These are phyloP conservation scores for Achatina immaculata DNA, from an alignment of 1,140 invertebrate species.

Conservation along the genomic window DNA sequence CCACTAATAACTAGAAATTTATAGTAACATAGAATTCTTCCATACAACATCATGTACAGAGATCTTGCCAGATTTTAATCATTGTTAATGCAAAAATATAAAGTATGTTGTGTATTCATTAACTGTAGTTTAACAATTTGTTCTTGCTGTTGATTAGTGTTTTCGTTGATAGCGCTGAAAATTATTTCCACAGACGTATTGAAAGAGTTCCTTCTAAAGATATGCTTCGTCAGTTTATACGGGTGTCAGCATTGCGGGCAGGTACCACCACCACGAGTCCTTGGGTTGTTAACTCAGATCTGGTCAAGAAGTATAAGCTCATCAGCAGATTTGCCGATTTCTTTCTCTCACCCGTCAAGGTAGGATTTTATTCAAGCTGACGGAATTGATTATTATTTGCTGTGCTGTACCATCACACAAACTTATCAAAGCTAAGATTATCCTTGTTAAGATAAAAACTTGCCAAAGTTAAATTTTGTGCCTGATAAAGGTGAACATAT, in stretches of 20 bases:
- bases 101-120: not conserved
- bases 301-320: slow-evolving; percentile 67
- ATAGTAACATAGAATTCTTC: no score
- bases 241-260: slow-evolving; percentile 61
- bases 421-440: no score
- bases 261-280: slow-evolving; percentile 63
- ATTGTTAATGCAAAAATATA: not conserved
- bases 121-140: not conserved
- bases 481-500: no score
- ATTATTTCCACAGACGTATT: slow-evolving; percentile 55
- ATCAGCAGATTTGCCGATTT: slow-evolving; percentile 68
- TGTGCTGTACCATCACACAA: not conserved
- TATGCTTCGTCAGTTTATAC: slow-evolving; percentile 67
- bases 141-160: not conserved
- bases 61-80: not conserved
- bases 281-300: slow-evolving; percentile 67
- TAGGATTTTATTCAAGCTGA: slow-evolving; percentile 36
- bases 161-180: not conserved
- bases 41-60: no score
- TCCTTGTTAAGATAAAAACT: no score
- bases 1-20: no score
- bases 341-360: slow-evolving; percentile 66
- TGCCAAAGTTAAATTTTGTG: no score
- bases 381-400: no score
- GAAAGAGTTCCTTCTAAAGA: slow-evolving; percentile 67